Evolutionary conservation across 2,797 vertebrate genomes (phyloP), one percentile per base, ranked within the genome.

Genomic region (Zalophus californianus): DNA sequence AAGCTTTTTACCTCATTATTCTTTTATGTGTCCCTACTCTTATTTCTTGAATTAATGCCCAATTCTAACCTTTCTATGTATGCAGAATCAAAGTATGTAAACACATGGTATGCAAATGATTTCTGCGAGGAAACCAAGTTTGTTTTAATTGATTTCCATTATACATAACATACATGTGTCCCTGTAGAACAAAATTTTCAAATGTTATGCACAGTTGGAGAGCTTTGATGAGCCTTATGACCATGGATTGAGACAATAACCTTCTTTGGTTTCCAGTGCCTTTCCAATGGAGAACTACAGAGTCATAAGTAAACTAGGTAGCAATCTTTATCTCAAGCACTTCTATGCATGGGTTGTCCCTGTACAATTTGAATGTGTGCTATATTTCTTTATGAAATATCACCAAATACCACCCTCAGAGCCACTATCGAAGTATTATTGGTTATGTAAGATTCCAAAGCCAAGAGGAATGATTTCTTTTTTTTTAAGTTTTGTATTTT

Each of bases 181-280:
- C 25, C 50, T 73, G n/a, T 15, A 88, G 35, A 85, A 95, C 75
- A 50, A 94, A 80, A 95, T 88, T 89, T 94, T 96, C 41, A 70
- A 60, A 72, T 90, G 32, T 66, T 38, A 68, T 27, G 56, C 14
- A 35, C 9, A 41, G 9, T 58, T 44, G 54, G 50, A 96, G 44
- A 90, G 5, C 41, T 80, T 82, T 78, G n/a, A 86, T 85, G 35
- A 77, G 48, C 3, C 20, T 73, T n/a, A 54, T 14, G 35, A 54
- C 16, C 15, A 20, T 35, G 50, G 25, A 64, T 38, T 58, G 72
- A 86, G n/a, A 64, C 25, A 90, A 29, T 62, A 62, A 54, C 38
- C 91, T 80, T 15, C 70, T 88, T 73, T 66, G 68, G 10, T 96
- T 94, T 93, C 11, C 20, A 44, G 9, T 48, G 68, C 14, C 44